Conservation (phyloP, 2,797 vertebrate genomes). For the Coilia nasus region DNA sequence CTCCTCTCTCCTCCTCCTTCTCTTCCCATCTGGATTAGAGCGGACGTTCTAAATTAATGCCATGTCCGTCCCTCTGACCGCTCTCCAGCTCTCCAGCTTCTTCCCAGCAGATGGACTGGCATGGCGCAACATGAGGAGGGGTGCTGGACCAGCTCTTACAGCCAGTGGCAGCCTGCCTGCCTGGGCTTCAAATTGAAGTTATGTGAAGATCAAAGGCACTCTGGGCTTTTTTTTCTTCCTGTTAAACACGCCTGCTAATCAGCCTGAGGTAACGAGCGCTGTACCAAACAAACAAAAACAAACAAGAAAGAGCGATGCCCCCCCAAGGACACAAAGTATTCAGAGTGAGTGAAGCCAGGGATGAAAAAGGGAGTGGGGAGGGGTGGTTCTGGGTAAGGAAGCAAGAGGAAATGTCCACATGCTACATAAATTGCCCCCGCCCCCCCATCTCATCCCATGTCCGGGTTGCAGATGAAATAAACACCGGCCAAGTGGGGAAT, state of each 20-base stretch:
- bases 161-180: slow-evolving; percentile 7
- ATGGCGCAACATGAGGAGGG: not conserved
- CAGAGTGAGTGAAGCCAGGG: not conserved
- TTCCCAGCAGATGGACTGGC: slow-evolving; percentile 4
- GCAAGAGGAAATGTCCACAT: not conserved
- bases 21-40: slow-evolving; percentile 11
- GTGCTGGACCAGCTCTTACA: not conserved
- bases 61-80: not conserved
- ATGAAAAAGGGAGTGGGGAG: not conserved
- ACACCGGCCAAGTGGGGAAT: slow-evolving; percentile 24
- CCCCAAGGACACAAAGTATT: not conserved
- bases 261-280: slow-evolving; percentile 8
- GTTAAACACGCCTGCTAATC: slow-evolving; percentile 1
- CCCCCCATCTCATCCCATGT: not conserved
- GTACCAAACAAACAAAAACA: slow-evolving; percentile 19
- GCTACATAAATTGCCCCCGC: not conserved
- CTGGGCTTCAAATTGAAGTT: slow-evolving; percentile 14
- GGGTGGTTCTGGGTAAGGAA: not conserved
- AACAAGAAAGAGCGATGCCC: not conserved
- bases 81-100: not conserved
- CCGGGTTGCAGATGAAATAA: slow-evolving; percentile 4
- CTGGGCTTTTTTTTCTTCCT: not conserved
- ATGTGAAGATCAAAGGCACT: slow-evolving; percentile 11
- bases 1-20: not conserved
- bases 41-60: not conserved